phyloP scores from a whole-genome alignment of 1,140 invertebrate genomes.

The Drosophila nigromelanica region DNA sequence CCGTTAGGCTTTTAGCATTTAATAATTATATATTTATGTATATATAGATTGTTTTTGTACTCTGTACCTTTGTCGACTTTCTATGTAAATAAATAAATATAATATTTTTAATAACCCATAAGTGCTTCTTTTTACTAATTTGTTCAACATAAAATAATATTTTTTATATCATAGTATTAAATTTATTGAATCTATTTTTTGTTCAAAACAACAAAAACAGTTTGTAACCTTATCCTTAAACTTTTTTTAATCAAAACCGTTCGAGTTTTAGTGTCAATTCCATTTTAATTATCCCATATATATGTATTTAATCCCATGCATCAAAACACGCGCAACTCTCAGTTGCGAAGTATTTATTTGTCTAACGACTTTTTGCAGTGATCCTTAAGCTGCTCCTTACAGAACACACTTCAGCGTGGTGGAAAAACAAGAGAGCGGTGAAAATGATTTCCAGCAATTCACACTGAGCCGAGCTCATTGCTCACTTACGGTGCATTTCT shows the following conservation, averaged over 20 bases:
- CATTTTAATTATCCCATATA: constrained; percentile 8
- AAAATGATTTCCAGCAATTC: constrained; percentile 24
- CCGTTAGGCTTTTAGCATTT: too few species aligned
- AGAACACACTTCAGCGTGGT: constrained; percentile 11
- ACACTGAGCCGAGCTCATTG: constrained; percentile 17
- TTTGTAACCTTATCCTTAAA: too few species aligned
- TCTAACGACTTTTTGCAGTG: constrained; percentile 2
- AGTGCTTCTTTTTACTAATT: too few species aligned
- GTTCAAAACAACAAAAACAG: too few species aligned
- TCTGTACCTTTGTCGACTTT: too few species aligned
- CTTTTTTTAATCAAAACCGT: neutral
- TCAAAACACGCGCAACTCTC: neutral
- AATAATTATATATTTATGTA: too few species aligned
- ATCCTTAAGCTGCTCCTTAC: neutral
- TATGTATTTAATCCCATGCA: constrained; percentile 1
- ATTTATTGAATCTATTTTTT: too few species aligned
- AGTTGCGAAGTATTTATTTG: constrained; percentile 20
- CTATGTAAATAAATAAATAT: too few species aligned
- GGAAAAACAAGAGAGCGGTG: constrained; percentile 28
- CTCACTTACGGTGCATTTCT: constrained; percentile 23
- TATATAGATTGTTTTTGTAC: too few species aligned
- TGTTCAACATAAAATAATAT: too few species aligned
- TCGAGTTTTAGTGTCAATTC: neutral
- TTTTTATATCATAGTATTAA: too few species aligned
- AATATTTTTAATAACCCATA: too few species aligned